These are phyloP conservation scores for Polia nebulosa DNA, from an alignment of 2,888 invertebrate genomes.

Conservation along the genomic window DNA sequence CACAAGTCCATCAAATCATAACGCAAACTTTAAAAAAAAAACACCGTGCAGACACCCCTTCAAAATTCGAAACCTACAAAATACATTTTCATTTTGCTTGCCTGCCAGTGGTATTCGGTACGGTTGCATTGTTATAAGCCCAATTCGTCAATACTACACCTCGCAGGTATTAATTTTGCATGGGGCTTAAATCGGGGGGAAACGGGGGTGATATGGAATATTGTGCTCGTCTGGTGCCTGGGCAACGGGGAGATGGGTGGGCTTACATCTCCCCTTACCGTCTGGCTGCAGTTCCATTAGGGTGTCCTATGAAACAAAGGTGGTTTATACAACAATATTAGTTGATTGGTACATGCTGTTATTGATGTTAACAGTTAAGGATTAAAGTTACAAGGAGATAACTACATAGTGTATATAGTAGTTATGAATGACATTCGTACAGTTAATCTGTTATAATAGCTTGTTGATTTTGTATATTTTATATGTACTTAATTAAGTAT, in stretches of 20 bases:
- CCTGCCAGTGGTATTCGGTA: conserved; percentile 8
- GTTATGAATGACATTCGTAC: background rate
- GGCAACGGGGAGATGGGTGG: conserved; percentile 62
- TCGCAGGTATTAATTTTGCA: conserved; percentile 46
- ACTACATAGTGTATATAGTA: too few relatives aligned
- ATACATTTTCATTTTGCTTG: background rate
- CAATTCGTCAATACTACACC: conserved; percentile 48
- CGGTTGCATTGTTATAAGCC: conserved; percentile 18
- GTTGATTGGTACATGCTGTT: conserved; percentile 33
- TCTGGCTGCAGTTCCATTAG: conserved; percentile 39
- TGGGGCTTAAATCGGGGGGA: conserved; percentile 22
- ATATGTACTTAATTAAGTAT: too few relatives aligned
- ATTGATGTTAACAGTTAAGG: conserved; percentile 11
- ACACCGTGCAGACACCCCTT: background rate
- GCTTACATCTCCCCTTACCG: conserved; percentile 55
- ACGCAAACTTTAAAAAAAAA: background rate
- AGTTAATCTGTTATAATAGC: background rate
- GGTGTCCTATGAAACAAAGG: conserved; percentile 27
- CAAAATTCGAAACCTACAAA: conserved; percentile 21
- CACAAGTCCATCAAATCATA: background rate
- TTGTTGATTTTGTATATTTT: background rate
- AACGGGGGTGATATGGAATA: conserved; percentile 14
- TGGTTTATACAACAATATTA: conserved; percentile 27
- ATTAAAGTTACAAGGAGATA: conserved; percentile 12
- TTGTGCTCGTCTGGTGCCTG: conserved; percentile 48